Evolutionary conservation across 2,888 invertebrate species (phyloP), one percentile per base, ranked within the genome.

Genomic region (Acrobasis repandana): DNA sequence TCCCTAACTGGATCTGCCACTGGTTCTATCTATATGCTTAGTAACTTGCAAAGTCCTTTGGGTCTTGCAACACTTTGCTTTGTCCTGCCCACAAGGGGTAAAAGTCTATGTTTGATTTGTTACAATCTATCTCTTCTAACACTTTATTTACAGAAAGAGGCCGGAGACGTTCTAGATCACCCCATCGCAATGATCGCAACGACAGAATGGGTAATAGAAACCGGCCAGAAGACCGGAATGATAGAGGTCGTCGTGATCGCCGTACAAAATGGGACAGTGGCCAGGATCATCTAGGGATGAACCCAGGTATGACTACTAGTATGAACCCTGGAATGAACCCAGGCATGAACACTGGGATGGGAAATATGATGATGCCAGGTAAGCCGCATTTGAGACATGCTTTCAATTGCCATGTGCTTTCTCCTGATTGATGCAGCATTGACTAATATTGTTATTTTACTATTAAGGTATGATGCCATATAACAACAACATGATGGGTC

Each of bases 321-420:
- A 36, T 58, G 58, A 8, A n/a, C 5, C 58, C 15, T 10, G 56
- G 20, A 9, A 36, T 58, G 58, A 8, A n/a, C 5, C 48, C 15
- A 3, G 49, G n/a, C 1, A 49, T 58, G 20, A 49, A 28, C 14
- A 61, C 64, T 60, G 66, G 61, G 0, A 48, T 63, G 34, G 61
- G 48, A 8, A 67, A 66, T 54, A 74, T 73, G 63, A 73, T 81
- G 72, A 73, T 83, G 67, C 70, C 73, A 69, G 79, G 84, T 83
- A 64, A 66, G 56, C 38, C 38, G 0, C 11, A 36, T 36, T 2
- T 8, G 6, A 11, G n/a, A n/a, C n/a, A n/a, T n/a, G n/a, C n/a
- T n/a, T n/a, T 34, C 34, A 34, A 4, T 34, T 34, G 34, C 20
- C 51, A 58, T 1, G 10, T 51, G 3, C 9, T 33, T 51, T 2